These are phyloP conservation scores for Istiophorus platypterus DNA, from an alignment of 2,113 vertebrate species.

Conservation along the genomic window DNA sequence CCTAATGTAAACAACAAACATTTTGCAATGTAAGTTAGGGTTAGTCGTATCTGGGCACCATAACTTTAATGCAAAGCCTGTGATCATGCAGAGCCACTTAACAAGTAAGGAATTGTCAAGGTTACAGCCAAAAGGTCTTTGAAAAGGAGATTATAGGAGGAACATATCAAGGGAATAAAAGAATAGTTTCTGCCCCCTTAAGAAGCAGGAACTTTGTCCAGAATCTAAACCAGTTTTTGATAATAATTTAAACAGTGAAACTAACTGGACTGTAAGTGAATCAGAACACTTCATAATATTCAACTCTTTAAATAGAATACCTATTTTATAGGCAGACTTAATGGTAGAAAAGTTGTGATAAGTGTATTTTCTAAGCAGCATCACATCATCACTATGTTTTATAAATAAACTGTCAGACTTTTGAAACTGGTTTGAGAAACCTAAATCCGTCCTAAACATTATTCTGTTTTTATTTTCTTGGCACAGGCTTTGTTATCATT, in stretches of 20 bases:
- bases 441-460: neutral
- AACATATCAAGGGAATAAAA: slow-evolving; percentile 25
- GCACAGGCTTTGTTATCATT: neutral
- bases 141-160: slow-evolving; percentile 15
- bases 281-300: no score
- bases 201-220: neutral
- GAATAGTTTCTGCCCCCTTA: neutral
- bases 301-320: neutral
- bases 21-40: no score
- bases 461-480: no score
- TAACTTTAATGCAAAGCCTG: slow-evolving; percentile 6
- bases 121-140: slow-evolving; percentile 45
- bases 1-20: no score
- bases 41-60: slow-evolving; percentile 13
- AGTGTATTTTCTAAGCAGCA: neutral
- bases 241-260: neutral
- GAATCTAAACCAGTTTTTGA: slow-evolving; percentile 25
- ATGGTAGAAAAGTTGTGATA: neutral
- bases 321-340: neutral
- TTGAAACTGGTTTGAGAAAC: neutral
- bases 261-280: neutral
- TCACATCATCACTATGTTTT: neutral
- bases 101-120: slow-evolving; percentile 58
- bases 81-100: slow-evolving; percentile 33
- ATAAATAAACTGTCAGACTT: neutral